A percentile compares a stretch with the other conserved stretches of the same genome.
Evolutionary conservation across 2,888 invertebrate genomes (phyloP).

Genomic region (Empis stercorea): DNA sequence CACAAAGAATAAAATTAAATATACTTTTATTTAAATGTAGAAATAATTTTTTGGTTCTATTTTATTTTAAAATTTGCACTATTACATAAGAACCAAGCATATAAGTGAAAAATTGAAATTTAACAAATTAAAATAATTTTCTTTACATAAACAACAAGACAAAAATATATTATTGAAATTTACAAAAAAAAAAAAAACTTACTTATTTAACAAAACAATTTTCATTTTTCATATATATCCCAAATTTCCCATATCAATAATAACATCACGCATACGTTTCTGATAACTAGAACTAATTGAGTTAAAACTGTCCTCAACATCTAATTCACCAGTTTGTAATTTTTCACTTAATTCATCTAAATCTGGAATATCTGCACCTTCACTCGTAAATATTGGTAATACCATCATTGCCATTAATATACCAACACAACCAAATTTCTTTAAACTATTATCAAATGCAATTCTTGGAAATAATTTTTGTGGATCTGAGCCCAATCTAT

Average conservation of each 20-base stretch:
- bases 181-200: no score
- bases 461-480: conserved; percentile 18
- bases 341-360: conserved; percentile 24
- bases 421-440: conserved; percentile 22
- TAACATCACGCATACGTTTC: conserved; percentile 23
- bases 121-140: no score
- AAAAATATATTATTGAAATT: no score
- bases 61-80: no score
- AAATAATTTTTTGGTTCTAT: no score
- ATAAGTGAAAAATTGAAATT: no score
- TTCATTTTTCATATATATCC: conserved; percentile 16
- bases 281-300: conserved; percentile 12
- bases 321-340: conserved; percentile 19
- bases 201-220: no score
- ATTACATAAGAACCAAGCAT: no score
- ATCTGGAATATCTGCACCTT: conserved; percentile 24
- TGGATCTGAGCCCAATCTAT: conserved; percentile 23
- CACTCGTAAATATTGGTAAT: conserved; percentile 24
- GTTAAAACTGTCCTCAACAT: conserved; percentile 1
- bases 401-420: conserved; percentile 26
- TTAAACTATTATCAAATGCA: conserved; percentile 22
- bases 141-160: no score
- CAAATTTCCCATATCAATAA: conserved; percentile 22
- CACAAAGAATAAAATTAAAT: no score
- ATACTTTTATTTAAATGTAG: no score